Evolutionary conservation across 1,140 invertebrate species (phyloP).

Genomic region (Octopus bimaculoides): DNA sequence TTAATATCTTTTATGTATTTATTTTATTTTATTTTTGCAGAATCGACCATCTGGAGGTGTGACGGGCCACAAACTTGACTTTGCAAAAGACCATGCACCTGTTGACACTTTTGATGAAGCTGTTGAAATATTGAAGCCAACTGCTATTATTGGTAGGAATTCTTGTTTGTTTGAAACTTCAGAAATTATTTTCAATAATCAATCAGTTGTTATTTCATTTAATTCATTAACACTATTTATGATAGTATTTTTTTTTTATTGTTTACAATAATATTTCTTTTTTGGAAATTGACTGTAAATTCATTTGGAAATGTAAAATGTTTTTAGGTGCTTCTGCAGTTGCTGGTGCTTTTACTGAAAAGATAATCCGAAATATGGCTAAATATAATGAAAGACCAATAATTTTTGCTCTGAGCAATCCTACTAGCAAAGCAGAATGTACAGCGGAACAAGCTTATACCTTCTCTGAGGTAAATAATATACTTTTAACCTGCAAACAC

Average conservation of each 20-base stretch:
- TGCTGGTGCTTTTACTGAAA: slow-evolving; percentile 52
- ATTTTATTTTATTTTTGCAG: slow-evolving; percentile 23
- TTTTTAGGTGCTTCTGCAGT: slow-evolving; percentile 52
- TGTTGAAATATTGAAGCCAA: slow-evolving; percentile 51
- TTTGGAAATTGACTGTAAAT: too few species aligned
- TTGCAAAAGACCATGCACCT: slow-evolving; percentile 45
- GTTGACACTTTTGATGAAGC: slow-evolving; percentile 46
- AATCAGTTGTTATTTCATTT: too few species aligned
- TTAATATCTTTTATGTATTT: not conserved
- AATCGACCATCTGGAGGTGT: slow-evolving; percentile 51
- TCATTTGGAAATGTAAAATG: too few species aligned
- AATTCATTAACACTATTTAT: too few species aligned
- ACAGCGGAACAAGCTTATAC: slow-evolving; percentile 56
- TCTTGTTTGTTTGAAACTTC: too few species aligned
- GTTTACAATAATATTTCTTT: too few species aligned
- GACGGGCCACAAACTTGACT: slow-evolving; percentile 46
- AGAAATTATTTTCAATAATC: too few species aligned
- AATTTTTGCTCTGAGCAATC: slow-evolving; percentile 57
- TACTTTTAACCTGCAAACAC: too few species aligned
- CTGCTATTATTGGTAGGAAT: slow-evolving; percentile 50
- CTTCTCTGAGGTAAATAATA: slow-evolving; percentile 36
- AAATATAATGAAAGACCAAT: slow-evolving; percentile 51
- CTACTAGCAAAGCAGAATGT: slow-evolving; percentile 56
- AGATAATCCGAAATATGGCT: slow-evolving; percentile 50
- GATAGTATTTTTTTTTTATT: too few species aligned